Evolutionary conservation across 2,797 vertebrate genomes (phyloP).

Genomic region (Chloroceryle inda): DNA sequence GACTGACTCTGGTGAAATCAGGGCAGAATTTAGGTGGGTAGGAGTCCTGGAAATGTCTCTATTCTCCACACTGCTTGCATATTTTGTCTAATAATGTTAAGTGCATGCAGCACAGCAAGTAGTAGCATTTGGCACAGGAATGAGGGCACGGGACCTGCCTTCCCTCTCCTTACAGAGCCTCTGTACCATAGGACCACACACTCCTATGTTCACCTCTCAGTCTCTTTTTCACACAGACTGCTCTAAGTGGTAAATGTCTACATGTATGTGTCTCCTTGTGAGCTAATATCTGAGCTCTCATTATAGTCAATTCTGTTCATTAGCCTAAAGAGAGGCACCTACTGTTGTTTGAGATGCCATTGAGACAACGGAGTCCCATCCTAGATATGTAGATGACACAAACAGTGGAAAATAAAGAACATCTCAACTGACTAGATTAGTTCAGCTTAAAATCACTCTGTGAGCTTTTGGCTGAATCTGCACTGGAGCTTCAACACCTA

Average conservation of each 20-base stretch:
- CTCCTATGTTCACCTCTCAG: not conserved
- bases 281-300: not conserved
- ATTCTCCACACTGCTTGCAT: not conserved
- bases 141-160: not conserved
- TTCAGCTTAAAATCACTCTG: not conserved
- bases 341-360: not conserved
- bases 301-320: not conserved
- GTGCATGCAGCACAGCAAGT: fast-evolving
- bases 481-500: not conserved
- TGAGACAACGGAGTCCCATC: not conserved
- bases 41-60: not conserved
- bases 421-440: not conserved
- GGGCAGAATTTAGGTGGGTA: not conserved
- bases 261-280: not conserved
- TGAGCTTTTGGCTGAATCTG: not conserved
- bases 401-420: not conserved
- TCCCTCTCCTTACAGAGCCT: not conserved
- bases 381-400: not conserved
- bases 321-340: not conserved
- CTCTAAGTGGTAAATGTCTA: not conserved
- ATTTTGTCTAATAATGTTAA: not conserved
- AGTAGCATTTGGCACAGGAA: not conserved
- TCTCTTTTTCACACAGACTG: not conserved
- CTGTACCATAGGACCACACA: not conserved
- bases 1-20: not conserved